These are phyloP conservation scores for Avahi laniger DNA, from an alignment of 2,797 vertebrate genomes.

Conservation along the genomic window DNA sequence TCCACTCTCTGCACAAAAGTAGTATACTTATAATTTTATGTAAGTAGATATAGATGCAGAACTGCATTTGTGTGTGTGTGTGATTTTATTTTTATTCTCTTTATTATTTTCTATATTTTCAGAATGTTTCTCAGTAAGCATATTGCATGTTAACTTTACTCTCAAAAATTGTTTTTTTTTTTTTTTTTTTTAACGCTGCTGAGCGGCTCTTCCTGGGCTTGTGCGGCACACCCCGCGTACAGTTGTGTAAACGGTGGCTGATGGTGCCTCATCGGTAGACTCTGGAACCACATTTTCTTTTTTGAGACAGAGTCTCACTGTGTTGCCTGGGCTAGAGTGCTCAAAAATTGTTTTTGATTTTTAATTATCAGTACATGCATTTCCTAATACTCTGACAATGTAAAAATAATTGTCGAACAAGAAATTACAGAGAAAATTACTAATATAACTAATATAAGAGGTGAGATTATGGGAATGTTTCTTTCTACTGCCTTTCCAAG, in stretches of 20 bases:
- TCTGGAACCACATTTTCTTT: neutral
- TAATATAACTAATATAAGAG: neutral
- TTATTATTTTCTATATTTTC: neutral
- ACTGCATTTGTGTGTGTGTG: neutral
- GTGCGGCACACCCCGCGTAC: fast-evolving
- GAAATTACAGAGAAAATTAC: neutral
- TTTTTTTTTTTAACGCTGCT: neutral
- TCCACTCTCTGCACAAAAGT: neutral
- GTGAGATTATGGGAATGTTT: neutral
- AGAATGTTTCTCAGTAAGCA: neutral
- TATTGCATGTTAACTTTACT: neutral
- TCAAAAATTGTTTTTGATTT: conserved; percentile 28
- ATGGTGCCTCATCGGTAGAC: neutral
- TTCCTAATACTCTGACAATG: neutral
- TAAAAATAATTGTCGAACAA: neutral
- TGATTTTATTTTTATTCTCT: neutral
- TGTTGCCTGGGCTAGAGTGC: no score
- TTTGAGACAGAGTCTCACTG: neutral
- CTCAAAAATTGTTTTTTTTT: no score
- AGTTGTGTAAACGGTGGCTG: neutral
- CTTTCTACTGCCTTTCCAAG: neutral
- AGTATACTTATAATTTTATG: neutral
- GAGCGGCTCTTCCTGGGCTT: fast-evolving
- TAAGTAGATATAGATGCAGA: neutral
- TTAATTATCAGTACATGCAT: neutral